These are phyloP conservation scores for Platichthys stellatus DNA, from an alignment of 2,113 vertebrate species.

Conservation along the genomic window DNA sequence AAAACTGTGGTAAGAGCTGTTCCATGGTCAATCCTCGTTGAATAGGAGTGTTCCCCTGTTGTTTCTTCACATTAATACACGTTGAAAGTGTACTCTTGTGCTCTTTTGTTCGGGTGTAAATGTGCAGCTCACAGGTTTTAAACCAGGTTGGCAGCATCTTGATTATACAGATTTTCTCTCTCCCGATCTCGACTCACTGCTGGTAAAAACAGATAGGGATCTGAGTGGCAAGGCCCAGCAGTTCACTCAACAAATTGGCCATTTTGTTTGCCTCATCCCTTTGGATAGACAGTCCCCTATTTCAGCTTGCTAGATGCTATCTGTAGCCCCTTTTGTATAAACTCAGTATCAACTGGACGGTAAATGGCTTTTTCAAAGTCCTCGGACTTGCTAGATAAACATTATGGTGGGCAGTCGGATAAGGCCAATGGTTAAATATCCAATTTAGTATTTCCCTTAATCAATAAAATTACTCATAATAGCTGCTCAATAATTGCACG, in stretches of 20 bases:
- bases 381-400: slow-evolving; percentile 36
- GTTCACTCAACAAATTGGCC: slow-evolving; percentile 65
- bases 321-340: slow-evolving; percentile 50
- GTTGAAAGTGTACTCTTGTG: too few relatives aligned
- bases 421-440: slow-evolving; percentile 22
- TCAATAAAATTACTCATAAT: not conserved
- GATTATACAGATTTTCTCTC: slow-evolving; percentile 35
- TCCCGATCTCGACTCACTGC: not conserved
- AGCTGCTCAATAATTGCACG: not conserved
- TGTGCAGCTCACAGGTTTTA: not conserved
- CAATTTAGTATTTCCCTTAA: not conserved
- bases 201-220: slow-evolving; percentile 55
- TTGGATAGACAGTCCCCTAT: slow-evolving; percentile 60
- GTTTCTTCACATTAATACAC: too few relatives aligned
- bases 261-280: slow-evolving; percentile 65
- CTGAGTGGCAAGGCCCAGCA: slow-evolving; percentile 31
- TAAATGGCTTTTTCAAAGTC: slow-evolving; percentile 57
- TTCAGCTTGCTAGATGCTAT: slow-evolving; percentile 50
- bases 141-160: slow-evolving; percentile 20
- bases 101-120: not conserved
- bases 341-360: slow-evolving; percentile 45
- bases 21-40: not conserved
- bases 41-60: not conserved
- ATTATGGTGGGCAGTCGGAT: slow-evolving; percentile 2
- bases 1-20: not conserved